phyloP scores from a whole-genome alignment of 1,140 invertebrate species.

The Tetramorium alpestre region DNA sequence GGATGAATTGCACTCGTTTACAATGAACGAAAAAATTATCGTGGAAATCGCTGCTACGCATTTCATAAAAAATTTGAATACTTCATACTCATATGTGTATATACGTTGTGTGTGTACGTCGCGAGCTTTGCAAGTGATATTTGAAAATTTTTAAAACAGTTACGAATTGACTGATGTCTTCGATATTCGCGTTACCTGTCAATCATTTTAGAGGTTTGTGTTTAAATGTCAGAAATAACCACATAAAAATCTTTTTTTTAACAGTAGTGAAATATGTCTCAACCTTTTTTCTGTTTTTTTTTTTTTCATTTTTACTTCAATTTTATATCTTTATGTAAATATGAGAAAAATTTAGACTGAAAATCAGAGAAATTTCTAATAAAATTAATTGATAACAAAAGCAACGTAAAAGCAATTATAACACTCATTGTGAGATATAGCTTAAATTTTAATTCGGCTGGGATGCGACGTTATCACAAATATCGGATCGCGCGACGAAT shows the following conservation, averaged over 20 bases:
- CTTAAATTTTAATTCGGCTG: background rate
- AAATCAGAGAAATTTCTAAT: background rate
- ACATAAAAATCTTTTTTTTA: background rate
- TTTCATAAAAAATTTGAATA: background rate
- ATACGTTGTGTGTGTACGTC: background rate
- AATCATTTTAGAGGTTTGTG: background rate
- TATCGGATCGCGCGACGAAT: conserved; percentile 40
- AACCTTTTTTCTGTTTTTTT: background rate
- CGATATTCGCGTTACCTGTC: background rate
- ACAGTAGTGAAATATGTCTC: background rate
- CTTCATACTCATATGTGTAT: background rate
- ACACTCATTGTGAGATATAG: background rate
- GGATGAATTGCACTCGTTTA: conserved; percentile 41
- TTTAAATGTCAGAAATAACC: background rate
- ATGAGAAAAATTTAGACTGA: background rate
- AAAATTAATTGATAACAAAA: background rate
- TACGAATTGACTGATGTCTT: background rate
- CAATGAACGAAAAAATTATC: conserved; percentile 6
- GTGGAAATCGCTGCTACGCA: background rate
- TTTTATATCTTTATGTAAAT: background rate
- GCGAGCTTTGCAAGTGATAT: background rate
- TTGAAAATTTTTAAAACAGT: background rate
- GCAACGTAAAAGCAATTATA: background rate
- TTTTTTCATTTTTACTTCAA: background rate
- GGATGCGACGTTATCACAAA: background rate